Evolutionary conservation across 2,888 invertebrate genomes (phyloP), one percentile per base, ranked within the genome.

Genomic region (Drosophila testacea): DNA sequence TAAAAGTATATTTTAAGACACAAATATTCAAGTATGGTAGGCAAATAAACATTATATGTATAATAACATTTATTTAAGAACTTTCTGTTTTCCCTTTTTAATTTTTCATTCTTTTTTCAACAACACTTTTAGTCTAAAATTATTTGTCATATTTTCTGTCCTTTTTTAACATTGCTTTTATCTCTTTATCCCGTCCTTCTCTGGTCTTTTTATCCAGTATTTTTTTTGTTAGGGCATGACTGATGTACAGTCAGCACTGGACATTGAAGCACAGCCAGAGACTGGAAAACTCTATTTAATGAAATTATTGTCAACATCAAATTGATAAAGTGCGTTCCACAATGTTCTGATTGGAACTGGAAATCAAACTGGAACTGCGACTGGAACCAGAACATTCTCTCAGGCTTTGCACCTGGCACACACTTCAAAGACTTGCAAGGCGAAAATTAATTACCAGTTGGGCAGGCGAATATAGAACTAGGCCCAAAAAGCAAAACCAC

Each of bases 251-350:
- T 41, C 3, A 48, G 9, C 22, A n/a, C 44, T 56, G 36, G 7
- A 44, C 36, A 44, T 46, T 44, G 13, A 28, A 16, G 42, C 28
- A 28, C 13, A 44, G 32, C 22, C n/a, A n/a, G 34, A 32, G 47
- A 47, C 54, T 13, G 22, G 6, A 6, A 48, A 64, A 79, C 64
- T 77, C 54, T 42, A 46, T 51, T 68, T 81, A 81, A 83, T 83
- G 81, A 79, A 79, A 83, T 86, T 85, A 83, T 79, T 77, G 74
- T 77, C 74, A 71, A 79, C 71, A 83, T 73, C 44, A 86, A 81
- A 83, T 81, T 86, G 81, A 79, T 77, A 72, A 83, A 85, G 83
- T 83, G 79, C 66, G 68, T 67, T 78, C 59, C 68, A 72, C 50
- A 74, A 71, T 52, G 54, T 61, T 47, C 55, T n/a, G 32, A 52